Base-by-base conservation (phyloP, 2,888 invertebrate genomes). In the Caenorhabditis sinica region DNA sequence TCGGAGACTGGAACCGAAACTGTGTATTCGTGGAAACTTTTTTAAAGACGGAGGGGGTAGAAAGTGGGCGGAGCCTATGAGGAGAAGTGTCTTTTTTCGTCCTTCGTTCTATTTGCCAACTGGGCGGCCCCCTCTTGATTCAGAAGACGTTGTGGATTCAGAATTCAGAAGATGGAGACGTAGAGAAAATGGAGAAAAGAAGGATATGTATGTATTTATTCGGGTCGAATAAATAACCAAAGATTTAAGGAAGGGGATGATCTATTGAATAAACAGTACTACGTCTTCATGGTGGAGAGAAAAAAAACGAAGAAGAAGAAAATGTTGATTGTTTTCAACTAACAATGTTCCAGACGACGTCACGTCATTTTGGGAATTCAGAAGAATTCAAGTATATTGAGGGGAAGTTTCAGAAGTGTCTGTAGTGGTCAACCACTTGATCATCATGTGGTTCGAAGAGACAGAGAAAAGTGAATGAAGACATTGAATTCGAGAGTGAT, bases 231-330 rank as follows among this genome's bases (percentile, higher is more conserved):
- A 17, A 45, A 15, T 45, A 45, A 45, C 45, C 53, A 25, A 25
- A 53, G 25, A 53, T 53, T 49, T 15, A n/a, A n/a, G n/a, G n/a
- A n/a, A n/a, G n/a, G n/a, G n/a, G 61, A 61, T 40, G 40, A 61
- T 61, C 61, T 61, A 61, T 61, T 61, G 23, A 61, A 40, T 40
- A 61, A 61, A 61, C 36, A 61, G 49, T 49, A n/a, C n/a, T n/a
- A n/a, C n/a, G n/a, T n/a, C n/a, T n/a, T n/a, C n/a, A n/a, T n/a
- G 49, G 33, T 9, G 33, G 9, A 36, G 33, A 36, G 9, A 9
- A 36, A 9, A 9, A 36, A 36, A 9, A 36, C 5, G 9, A 36
- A 49, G 17, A 49, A n/a, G 3, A 0, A n/a, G 49, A 8, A 49
- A 15, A 49, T 17, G 49, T 49, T 49, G 15, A 40, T 40, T 40